A percentile compares a stretch with the other conserved stretches of the same genome.
These are phyloP conservation scores for Melanerpes aurifrons DNA, from an alignment of 2,113 vertebrate species.

Conservation along the genomic window DNA sequence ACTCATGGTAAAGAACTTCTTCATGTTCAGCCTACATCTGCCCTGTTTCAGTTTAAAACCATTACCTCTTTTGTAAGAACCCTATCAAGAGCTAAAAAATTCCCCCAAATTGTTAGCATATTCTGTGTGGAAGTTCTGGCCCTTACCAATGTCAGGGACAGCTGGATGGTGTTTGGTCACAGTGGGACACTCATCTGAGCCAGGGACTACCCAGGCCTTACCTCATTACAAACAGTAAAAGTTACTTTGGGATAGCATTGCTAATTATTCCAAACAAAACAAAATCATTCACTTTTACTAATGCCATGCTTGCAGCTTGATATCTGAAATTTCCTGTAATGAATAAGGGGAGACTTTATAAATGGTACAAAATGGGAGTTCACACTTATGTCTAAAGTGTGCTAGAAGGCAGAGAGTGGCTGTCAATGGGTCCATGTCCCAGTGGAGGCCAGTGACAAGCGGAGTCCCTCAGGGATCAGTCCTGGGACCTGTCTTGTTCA, in stretches of 20 bases:
- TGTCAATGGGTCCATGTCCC: too few species aligned
- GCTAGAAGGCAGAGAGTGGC: neutral
- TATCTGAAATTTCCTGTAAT: neutral
- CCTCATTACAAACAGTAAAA: neutral
- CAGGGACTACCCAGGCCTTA: neutral
- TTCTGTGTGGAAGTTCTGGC: neutral
- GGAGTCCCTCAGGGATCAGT: too few species aligned
- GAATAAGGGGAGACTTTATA: neutral
- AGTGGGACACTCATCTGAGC: neutral
- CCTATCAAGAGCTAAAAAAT: neutral
- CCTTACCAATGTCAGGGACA: neutral
- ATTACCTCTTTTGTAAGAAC: neutral
- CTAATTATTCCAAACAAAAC: constrained; percentile 13
- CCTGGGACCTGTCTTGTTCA: too few species aligned
- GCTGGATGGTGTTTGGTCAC: neutral
- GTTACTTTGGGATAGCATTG: neutral
- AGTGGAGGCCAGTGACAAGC: too few species aligned
- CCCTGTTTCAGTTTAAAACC: too few species aligned
- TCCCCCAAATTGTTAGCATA: neutral
- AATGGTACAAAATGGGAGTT: neutral
- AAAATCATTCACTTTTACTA: neutral
- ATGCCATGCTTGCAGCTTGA: neutral
- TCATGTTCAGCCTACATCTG: too few species aligned
- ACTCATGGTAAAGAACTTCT: too few species aligned
- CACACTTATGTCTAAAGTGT: neutral